Percentiles rank a stretch among this genome's conserved stretches.
These are phyloP conservation scores for Aspidoscelis tigris DNA, from an alignment of 2,113 vertebrate genomes.

Conservation along the genomic window DNA sequence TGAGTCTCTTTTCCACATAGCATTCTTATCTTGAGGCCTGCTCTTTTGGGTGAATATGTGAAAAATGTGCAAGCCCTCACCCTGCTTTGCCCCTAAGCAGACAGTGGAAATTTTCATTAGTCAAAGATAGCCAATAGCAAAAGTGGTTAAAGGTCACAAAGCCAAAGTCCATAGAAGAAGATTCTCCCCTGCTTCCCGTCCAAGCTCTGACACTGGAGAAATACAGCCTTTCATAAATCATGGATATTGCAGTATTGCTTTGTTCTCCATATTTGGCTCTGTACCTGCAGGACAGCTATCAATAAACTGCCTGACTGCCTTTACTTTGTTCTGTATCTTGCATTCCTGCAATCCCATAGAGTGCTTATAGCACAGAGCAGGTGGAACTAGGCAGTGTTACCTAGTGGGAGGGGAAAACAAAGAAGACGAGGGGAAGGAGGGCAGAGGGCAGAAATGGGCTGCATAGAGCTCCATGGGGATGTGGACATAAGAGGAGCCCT, in stretches of 20 bases:
- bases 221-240: neutral
- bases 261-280: neutral
- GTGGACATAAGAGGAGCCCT: too few species aligned
- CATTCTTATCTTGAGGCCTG: too few species aligned
- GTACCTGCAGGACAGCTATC: neutral
- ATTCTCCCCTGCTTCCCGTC: neutral
- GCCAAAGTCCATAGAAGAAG: too few species aligned
- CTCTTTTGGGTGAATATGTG: too few species aligned
- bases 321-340: neutral
- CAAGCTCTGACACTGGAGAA: neutral
- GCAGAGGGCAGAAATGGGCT: neutral
- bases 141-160: too few species aligned
- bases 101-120: too few species aligned
- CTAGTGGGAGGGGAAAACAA: too few species aligned
- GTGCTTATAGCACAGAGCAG: neutral
- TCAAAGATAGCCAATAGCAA: too few species aligned
- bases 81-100: too few species aligned
- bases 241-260: neutral
- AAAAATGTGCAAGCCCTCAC: too few species aligned
- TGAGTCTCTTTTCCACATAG: too few species aligned
- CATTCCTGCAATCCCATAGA: too few species aligned
- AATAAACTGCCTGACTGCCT: slow-evolving; percentile 20
- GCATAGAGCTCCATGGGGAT: neutral
- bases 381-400: neutral
- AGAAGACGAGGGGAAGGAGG: neutral